Evolutionary conservation across 2,113 vertebrate species (phyloP).

Genomic region (Holacanthus passer): DNA sequence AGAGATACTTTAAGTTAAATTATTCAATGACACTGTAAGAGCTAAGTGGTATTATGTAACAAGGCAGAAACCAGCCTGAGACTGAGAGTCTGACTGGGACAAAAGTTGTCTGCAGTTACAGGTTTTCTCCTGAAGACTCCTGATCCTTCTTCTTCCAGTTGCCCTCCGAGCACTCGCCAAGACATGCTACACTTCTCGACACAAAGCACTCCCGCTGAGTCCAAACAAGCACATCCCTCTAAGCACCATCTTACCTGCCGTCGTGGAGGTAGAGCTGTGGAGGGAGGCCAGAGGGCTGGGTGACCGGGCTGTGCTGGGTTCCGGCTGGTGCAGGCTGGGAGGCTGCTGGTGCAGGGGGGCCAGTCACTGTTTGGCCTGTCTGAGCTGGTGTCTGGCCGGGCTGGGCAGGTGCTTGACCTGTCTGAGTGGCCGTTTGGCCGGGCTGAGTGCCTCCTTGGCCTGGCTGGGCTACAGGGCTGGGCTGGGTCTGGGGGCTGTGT

Average conservation of each 20-base stretch:
- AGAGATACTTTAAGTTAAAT: conserved; percentile 75
- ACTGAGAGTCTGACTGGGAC: conserved; percentile 28
- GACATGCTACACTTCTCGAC: neutral
- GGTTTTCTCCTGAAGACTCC: conserved; percentile 35
- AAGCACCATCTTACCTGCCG: conserved; percentile 87
- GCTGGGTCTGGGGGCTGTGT: conserved; percentile 90
- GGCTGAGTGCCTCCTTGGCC: conserved; percentile 83
- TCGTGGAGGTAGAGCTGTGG: conserved; percentile 96
- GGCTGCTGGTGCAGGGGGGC: conserved; percentile 73
- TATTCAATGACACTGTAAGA: conserved; percentile 73
- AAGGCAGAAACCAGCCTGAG: conserved; percentile 32
- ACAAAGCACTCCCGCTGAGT: neutral
- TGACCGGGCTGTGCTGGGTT: conserved; percentile 79
- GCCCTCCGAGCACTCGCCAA: neutral
- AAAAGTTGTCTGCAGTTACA: conserved; percentile 26
- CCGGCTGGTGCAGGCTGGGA: conserved; percentile 69
- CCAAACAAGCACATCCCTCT: conserved; percentile 25
- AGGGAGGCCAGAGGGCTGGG: conserved; percentile 85
- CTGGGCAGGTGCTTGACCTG: conserved; percentile 68
- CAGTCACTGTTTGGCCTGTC: conserved; percentile 60
- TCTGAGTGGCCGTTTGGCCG: conserved; percentile 68
- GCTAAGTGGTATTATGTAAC: conserved; percentile 75
- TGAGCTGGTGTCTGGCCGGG: conserved; percentile 71
- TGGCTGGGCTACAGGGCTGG: conserved; percentile 82
- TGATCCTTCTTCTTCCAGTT: neutral